phyloP scores from a whole-genome alignment of 37 sponge, comb jelly and placozoan genomes.

The Axinella damicornis region DNA sequence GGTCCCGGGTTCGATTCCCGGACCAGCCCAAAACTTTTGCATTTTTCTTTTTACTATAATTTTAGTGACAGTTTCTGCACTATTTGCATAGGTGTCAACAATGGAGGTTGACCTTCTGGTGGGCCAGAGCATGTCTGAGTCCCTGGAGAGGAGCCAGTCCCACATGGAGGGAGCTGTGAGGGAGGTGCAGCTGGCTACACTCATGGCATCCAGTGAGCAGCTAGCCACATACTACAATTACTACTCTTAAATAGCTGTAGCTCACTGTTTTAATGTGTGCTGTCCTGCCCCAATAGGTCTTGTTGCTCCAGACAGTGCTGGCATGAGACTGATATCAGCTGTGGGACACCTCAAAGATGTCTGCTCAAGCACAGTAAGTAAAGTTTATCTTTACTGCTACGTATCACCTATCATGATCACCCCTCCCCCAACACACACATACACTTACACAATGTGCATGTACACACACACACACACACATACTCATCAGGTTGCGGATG shows the following conservation, averaged over 20 bases:
- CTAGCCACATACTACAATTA: too few species aligned
- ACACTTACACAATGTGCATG: not conserved
- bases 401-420: not conserved
- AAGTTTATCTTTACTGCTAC: not conserved
- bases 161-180: constrained; percentile 52
- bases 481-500: constrained; percentile 83
- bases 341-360: constrained; percentile 49
- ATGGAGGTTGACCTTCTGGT: constrained; percentile 72
- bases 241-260: too few species aligned
- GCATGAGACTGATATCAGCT: constrained; percentile 54
- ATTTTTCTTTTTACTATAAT: not conserved
- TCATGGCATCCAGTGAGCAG: constrained; percentile 56
- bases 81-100: constrained; percentile 20
- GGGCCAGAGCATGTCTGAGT: constrained; percentile 32
- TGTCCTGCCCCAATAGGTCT: constrained; percentile 48
- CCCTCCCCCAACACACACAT: not conserved
- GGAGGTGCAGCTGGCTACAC: constrained; percentile 38
- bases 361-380: constrained; percentile 63
- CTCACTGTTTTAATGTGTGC: too few species aligned
- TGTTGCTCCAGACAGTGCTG: constrained; percentile 33
- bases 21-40: constrained; percentile 62
- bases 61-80: too few species aligned
- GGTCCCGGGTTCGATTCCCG: constrained; percentile 93
- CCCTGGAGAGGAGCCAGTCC: constrained; percentile 20
- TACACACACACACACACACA: not conserved